Evolutionary conservation across 1,140 invertebrate species (phyloP), one percentile per base, ranked within the genome.

Genomic region (Macrocentrus cingulum): DNA sequence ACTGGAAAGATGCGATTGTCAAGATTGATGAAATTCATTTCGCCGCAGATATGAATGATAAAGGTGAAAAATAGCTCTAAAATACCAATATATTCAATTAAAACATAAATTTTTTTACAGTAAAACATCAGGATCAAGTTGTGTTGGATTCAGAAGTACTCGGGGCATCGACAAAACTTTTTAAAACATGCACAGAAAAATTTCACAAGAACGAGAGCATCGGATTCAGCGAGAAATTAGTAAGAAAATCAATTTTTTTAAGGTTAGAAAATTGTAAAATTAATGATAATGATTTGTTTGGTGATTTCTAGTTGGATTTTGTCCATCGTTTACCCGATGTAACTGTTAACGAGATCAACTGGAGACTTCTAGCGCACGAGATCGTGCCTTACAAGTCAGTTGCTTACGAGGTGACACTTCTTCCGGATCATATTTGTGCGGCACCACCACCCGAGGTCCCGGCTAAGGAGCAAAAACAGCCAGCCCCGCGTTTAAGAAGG

Each of bases 261-360:
- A n/a, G 11, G 29, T 34, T 34, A 34, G 11, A 34, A 11, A 34
- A 34, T 6, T n/a, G n/a, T n/a, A n/a, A n/a, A n/a, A n/a, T n/a
- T n/a, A n/a, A n/a, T n/a, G n/a, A n/a, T n/a, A n/a, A n/a, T n/a
- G n/a, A n/a, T n/a, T n/a, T n/a, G n/a, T n/a, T n/a, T n/a, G n/a
- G n/a, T n/a, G n/a, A n/a, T n/a, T 48, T 48, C 29, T 4, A 48
- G 22, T 48, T 48, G 6, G 13, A 15, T 20, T 45, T 51, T 36
- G 49, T 51, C 2, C 4, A 51, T 16, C 13, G 22, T 22, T 36
- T 51, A 9, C 49, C 49, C 1, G 49, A 51, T 19, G 9, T 16
- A 2, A 51, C 49, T n/a, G 3, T 51, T 4, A 11, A 8, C 5
- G 49, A 51, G 4, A 5, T 19, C 2, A 51, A 51, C 15, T 51